Evolutionary conservation across 2,113 vertebrate species (phyloP).

Genomic region (Brachirus orientalis): DNA sequence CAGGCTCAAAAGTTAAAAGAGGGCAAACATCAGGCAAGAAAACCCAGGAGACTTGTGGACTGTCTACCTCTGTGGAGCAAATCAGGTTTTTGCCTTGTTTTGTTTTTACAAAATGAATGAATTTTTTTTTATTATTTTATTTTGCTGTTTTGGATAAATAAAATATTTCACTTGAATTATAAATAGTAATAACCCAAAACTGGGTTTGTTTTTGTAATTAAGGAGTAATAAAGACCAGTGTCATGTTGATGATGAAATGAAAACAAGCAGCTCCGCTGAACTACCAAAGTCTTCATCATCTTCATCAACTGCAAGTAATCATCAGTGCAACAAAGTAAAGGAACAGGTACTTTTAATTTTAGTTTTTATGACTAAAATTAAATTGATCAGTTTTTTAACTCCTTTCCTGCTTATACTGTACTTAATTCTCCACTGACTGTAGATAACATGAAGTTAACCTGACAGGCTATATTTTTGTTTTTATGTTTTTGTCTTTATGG

Average conservation of each 20-base stretch:
- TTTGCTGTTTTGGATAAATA: neutral
- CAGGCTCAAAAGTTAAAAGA: constrained; percentile 29
- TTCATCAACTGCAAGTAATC: constrained; percentile 22
- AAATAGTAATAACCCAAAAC: neutral
- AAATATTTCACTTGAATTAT: too few relatives aligned
- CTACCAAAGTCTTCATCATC: constrained; percentile 31
- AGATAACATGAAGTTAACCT: too few relatives aligned
- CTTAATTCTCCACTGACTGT: too few relatives aligned
- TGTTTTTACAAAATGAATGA: too few relatives aligned
- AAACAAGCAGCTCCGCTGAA: constrained; percentile 40
- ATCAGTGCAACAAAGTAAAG: constrained; percentile 49
- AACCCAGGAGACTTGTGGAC: neutral
- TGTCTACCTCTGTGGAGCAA: constrained; percentile 30
- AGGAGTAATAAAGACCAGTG: constrained; percentile 38
- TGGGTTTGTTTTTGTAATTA: neutral
- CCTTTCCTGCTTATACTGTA: too few relatives aligned
- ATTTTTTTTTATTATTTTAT: too few relatives aligned
- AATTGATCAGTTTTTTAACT: too few relatives aligned
- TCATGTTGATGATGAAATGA: constrained; percentile 31
- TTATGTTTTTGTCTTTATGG: too few relatives aligned
- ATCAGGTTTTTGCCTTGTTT: constrained; percentile 43
- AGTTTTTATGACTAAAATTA: too few relatives aligned
- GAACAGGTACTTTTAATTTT: constrained; percentile 58
- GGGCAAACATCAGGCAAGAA: constrained; percentile 24
- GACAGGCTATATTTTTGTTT: too few relatives aligned